Evolutionary conservation across 2,113 vertebrate genomes (phyloP).

Genomic region (Leptobrachium leishanense): DNA sequence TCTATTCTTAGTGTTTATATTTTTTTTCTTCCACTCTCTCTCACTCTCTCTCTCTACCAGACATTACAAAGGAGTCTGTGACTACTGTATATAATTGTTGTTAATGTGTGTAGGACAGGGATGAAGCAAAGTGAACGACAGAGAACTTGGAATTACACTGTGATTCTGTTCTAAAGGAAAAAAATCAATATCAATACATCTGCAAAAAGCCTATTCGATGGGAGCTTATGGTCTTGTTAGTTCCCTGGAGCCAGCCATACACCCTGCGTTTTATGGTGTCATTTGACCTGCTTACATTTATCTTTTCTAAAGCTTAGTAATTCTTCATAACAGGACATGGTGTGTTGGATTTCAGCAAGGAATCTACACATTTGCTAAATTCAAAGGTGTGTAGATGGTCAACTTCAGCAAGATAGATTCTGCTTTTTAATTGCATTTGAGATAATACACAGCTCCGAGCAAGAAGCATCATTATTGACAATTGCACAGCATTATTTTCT

Average conservation of each 20-base stretch:
- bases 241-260: slow-evolving; percentile 36
- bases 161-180: slow-evolving; percentile 19
- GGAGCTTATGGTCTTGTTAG: slow-evolving; percentile 37
- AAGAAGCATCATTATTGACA: background rate
- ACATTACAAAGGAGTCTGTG: too few species aligned
- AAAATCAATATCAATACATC: slow-evolving; percentile 35
- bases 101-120: too few species aligned
- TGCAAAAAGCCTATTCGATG: slow-evolving; percentile 31
- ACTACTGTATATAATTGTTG: too few species aligned
- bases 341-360: background rate
- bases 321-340: slow-evolving; percentile 39
- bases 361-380: slow-evolving; percentile 24
- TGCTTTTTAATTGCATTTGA: background rate
- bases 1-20: too few species aligned
- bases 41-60: too few species aligned
- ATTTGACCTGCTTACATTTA: slow-evolving; percentile 31
- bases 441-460: background rate
- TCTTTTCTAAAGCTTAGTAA: slow-evolving; percentile 42
- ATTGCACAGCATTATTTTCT: background rate
- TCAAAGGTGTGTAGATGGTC: slow-evolving; percentile 19
- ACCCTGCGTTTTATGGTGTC: slow-evolving; percentile 31
- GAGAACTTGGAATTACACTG: slow-evolving; percentile 32
- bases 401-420: background rate
- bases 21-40: too few species aligned
- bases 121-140: slow-evolving; percentile 4